Percentiles rank a stretch among this genome's conserved stretches.
phyloP scores from a whole-genome alignment of 2,113 vertebrate species.

The Salvelinus alpinus region DNA sequence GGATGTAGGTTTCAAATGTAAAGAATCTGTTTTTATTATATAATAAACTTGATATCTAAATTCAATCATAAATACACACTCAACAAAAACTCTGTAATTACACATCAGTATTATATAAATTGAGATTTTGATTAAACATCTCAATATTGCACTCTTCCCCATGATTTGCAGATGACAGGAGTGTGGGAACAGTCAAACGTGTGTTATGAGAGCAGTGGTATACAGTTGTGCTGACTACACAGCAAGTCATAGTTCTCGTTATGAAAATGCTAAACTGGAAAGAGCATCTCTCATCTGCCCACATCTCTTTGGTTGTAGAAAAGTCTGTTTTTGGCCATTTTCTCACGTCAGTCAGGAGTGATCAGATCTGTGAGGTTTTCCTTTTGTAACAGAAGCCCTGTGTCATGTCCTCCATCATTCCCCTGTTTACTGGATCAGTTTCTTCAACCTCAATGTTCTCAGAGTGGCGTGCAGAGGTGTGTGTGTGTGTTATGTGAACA shows the following conservation, averaged over 20 bases:
- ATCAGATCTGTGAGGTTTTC: not conserved
- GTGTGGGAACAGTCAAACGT: not conserved
- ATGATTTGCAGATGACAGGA: not conserved
- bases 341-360: not conserved
- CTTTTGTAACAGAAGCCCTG: not conserved
- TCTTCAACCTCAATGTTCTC: not conserved
- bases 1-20: not conserved
- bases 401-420: too few relatives aligned
- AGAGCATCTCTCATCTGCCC: not conserved
- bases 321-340: too few relatives aligned
- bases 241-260: not conserved
- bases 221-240: not conserved
- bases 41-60: not conserved
- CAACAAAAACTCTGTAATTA: not conserved
- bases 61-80: not conserved
- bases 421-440: not conserved
- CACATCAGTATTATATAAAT: not conserved
- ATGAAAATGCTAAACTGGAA: not conserved
- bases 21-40: not conserved
- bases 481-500: slow-evolving; percentile 44
- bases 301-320: not conserved
- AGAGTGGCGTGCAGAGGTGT: not conserved
- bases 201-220: not conserved
- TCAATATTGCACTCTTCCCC: not conserved
- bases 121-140: not conserved